These are phyloP conservation scores for Chinchilla lanigera DNA, from an alignment of 2,113 vertebrate species.

Conservation along the genomic window DNA sequence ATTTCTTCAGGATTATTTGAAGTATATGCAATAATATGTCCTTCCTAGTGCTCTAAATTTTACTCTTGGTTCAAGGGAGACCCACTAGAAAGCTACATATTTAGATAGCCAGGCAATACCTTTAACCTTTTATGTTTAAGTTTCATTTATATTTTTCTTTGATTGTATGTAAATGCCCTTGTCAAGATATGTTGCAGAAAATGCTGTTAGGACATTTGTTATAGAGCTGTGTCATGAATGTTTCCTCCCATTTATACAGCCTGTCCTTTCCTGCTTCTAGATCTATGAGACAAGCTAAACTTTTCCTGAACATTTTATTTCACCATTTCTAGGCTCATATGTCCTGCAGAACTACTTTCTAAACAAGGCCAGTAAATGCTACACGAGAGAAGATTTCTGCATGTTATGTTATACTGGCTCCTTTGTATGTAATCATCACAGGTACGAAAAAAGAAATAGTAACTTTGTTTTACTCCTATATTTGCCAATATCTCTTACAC, in stretches of 20 bases:
- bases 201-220: rapidly evolving
- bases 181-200: background rate
- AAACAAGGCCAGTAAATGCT: background rate
- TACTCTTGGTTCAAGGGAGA: background rate
- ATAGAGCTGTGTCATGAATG: rapidly evolving
- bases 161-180: background rate
- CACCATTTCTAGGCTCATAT: background rate
- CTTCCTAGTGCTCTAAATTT: background rate
- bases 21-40: background rate
- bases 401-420: background rate
- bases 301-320: background rate
- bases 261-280: background rate
- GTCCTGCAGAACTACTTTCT: background rate
- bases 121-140: background rate
- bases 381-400: background rate
- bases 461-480: background rate
- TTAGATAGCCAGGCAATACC: background rate
- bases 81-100: background rate
- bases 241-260: rapidly evolving
- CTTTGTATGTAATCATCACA: rapidly evolving
- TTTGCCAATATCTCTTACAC: background rate
- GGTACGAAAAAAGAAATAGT: background rate
- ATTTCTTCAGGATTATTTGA: background rate
- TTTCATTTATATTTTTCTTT: background rate
- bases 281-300: background rate